Conservation (phyloP, 2,113 vertebrate genomes). For the Hipposideros armiger region DNA sequence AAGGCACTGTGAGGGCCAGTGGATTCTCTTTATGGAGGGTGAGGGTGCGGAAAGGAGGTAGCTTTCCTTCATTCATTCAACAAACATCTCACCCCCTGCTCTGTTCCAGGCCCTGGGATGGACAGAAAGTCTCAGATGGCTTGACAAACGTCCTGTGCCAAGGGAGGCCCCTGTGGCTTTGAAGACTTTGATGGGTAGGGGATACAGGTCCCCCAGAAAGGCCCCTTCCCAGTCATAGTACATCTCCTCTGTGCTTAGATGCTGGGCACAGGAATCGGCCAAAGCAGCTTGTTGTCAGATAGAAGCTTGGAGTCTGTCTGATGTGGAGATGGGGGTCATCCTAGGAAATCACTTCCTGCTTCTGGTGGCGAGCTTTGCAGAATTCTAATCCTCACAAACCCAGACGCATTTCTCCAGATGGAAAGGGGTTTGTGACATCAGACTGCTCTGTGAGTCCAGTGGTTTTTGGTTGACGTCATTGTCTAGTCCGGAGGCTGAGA, state of each 20-base stretch:
- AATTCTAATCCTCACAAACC: neutral
- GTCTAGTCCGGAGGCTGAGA: neutral
- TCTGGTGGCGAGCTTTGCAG: too few species aligned
- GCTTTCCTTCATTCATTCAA: neutral
- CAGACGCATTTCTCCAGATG: neutral
- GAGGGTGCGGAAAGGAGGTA: neutral
- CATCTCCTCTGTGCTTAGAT: neutral
- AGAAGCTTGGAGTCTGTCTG: neutral
- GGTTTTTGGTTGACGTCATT: neutral
- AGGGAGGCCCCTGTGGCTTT: neutral
- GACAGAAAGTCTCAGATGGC: neutral
- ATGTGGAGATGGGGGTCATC: neutral
- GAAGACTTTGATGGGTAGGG: neutral
- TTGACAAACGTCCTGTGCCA: neutral
- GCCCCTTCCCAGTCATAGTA: neutral
- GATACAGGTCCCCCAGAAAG: neutral
- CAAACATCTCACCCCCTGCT: neutral
- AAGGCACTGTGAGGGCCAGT: neutral
- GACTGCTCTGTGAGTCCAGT: neutral
- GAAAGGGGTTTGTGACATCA: neutral
- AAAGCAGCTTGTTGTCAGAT: neutral
- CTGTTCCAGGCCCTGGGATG: neutral
- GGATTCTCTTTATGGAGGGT: neutral
- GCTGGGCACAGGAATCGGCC: rapidly evolving
- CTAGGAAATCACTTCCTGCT: neutral